A percentile compares a stretch with the other conserved stretches of the same genome.
Conservation (phyloP, 2,888 invertebrate genomes). For the Eupithecia inturbata region DNA sequence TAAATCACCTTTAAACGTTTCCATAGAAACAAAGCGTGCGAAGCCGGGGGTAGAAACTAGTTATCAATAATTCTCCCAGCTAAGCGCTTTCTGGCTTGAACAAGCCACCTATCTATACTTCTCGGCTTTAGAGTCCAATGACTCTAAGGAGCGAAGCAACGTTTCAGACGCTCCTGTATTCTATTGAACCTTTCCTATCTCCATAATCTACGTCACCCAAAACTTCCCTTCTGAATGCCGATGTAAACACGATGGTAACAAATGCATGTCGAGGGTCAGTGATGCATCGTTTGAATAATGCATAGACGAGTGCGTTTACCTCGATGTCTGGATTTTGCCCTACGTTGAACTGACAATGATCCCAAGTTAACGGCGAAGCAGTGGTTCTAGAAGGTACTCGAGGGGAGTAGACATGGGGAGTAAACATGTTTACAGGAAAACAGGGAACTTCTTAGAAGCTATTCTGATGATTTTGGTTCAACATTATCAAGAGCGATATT, state of each 20-base stretch:
- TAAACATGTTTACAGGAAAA: slow-evolving; percentile 9
- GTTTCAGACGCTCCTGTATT: slow-evolving; percentile 29
- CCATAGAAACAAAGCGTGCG: no score
- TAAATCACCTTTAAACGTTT: no score
- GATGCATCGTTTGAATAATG: slow-evolving; percentile 72
- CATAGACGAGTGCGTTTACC: slow-evolving; percentile 71
- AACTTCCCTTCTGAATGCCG: slow-evolving; percentile 36
- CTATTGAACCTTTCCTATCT: slow-evolving; percentile 39
- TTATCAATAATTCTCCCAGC: neutral
- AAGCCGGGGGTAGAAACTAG: no score
- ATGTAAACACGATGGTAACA: slow-evolving; percentile 46
- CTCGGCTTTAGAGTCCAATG: slow-evolving; percentile 15
- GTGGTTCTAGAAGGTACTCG: slow-evolving; percentile 11
- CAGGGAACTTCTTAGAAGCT: slow-evolving; percentile 2
- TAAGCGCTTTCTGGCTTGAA: neutral
- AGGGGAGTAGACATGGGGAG: neutral
- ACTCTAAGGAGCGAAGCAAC: slow-evolving; percentile 8
- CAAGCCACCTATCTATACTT: neutral
- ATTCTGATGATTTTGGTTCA: slow-evolving; percentile 7
- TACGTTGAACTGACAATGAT: slow-evolving; percentile 40
- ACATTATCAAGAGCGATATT: neutral
- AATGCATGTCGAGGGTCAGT: slow-evolving; percentile 60
- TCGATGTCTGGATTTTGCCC: slow-evolving; percentile 69
- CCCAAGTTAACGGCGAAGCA: neutral
- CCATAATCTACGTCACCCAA: slow-evolving; percentile 34